Evolutionary conservation across 53 echinoderm and acorn worm species (phyloP).

Genomic region (Patiria pectinifera): DNA sequence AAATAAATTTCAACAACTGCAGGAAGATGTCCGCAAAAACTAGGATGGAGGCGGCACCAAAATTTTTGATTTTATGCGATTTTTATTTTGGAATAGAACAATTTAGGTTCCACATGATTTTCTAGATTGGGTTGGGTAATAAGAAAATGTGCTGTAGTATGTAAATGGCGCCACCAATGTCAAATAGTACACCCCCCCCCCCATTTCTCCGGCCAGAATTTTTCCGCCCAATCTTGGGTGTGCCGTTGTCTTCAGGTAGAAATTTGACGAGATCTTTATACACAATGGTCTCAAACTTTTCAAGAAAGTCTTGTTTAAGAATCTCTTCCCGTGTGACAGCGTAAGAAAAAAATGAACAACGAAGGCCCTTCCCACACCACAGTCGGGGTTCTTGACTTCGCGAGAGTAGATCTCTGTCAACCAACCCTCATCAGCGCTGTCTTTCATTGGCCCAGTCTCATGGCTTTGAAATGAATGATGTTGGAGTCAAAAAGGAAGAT

Average conservation of each 20-base stretch:
- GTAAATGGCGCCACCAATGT: too few relatives aligned
- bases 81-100: too few relatives aligned
- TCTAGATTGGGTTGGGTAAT: too few relatives aligned
- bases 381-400: neutral
- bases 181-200: too few relatives aligned
- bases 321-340: neutral
- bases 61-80: too few relatives aligned
- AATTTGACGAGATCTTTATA: neutral
- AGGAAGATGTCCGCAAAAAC: too few relatives aligned
- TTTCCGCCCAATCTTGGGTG: too few relatives aligned
- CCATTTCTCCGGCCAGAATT: too few relatives aligned
- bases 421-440: neutral
- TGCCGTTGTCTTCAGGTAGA: neutral
- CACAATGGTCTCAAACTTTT: neutral
- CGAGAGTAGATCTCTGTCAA: neutral
- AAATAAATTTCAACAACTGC: too few relatives aligned
- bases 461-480: neutral
- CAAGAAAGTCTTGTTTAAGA: neutral
- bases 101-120: too few relatives aligned
- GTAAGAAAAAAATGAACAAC: neutral
- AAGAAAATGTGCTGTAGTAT: too few relatives aligned
- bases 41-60: too few relatives aligned
- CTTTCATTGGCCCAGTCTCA: neutral
- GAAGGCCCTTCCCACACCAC: neutral
- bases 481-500: neutral